A percentile compares a stretch with the other conserved stretches of the same genome.
Evolutionary conservation across 2,888 invertebrate genomes (phyloP).

Genomic region (Micropterix aruncella): DNA sequence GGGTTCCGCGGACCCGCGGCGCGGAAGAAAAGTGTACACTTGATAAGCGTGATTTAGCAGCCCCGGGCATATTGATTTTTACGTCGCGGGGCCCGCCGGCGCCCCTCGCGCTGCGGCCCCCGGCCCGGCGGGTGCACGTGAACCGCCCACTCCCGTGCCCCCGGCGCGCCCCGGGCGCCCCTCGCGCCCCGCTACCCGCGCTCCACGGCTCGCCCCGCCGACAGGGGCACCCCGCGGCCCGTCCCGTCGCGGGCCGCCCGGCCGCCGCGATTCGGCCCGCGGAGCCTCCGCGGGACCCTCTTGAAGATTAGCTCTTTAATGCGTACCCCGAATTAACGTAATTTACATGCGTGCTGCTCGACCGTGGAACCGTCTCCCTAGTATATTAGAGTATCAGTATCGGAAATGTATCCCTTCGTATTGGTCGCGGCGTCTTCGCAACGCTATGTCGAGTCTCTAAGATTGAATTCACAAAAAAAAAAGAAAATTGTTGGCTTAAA

Average conservation of each 20-base stretch:
- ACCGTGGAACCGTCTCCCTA: too few relatives aligned
- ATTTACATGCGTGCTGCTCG: too few relatives aligned
- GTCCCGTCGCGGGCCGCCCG: conserved; percentile 16
- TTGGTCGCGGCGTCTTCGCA: too few relatives aligned
- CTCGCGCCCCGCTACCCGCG: conserved; percentile 19
- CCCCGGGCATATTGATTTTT: conserved; percentile 55
- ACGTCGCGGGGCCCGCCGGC: conserved; percentile 14
- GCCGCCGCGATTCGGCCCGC: conserved; percentile 27
- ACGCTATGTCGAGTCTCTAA: too few relatives aligned
- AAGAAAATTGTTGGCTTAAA: too few relatives aligned
- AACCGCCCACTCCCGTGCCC: conserved; percentile 20
- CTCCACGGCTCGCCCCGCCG: conserved; percentile 20
- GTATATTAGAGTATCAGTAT: too few relatives aligned
- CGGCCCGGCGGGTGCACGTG: conserved; percentile 15
- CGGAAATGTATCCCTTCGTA: too few relatives aligned
- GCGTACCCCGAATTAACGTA: too few relatives aligned
- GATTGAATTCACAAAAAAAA: too few relatives aligned
- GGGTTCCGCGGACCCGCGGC: conserved; percentile 12
- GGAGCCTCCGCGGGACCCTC: too few relatives aligned
- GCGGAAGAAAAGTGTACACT: conserved; percentile 13
- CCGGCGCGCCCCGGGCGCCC: conserved; percentile 25
- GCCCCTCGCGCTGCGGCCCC: conserved; percentile 2
- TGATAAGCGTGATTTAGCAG: conserved; percentile 62
- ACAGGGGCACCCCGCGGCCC: conserved; percentile 19
- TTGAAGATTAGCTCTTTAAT: too few relatives aligned